A percentile compares a stretch with the other conserved stretches of the same genome.
Evolutionary conservation across 2,113 vertebrate genomes (phyloP).

Genomic region (Falcunculus frontatus): DNA sequence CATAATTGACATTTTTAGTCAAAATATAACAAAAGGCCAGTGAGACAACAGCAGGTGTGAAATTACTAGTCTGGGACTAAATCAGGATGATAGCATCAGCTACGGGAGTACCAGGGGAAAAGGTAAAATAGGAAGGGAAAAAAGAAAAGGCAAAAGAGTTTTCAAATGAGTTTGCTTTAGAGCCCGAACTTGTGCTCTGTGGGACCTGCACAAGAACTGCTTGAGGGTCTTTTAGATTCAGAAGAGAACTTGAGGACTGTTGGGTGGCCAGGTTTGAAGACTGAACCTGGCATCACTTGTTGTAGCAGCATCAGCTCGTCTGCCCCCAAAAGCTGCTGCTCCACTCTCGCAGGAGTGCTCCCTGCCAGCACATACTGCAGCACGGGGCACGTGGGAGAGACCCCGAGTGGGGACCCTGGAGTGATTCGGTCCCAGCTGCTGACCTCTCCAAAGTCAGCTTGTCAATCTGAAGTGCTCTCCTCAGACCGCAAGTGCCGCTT

Average conservation of each 20-base stretch:
- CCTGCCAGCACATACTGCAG: fast-evolving
- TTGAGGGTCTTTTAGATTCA: background rate
- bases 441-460: background rate
- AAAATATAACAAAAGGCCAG: background rate
- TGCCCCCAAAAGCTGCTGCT: background rate
- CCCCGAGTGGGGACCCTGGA: background rate
- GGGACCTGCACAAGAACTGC: background rate
- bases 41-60: background rate
- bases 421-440: background rate
- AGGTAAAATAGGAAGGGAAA: background rate
- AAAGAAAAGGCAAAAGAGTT: background rate
- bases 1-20: background rate
- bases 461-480: background rate
- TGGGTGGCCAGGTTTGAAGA: background rate
- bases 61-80: background rate
- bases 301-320: background rate
- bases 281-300: background rate
- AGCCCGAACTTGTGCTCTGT: background rate
- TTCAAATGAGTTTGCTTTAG: background rate
- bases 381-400: fast-evolving
- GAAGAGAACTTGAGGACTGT: background rate
- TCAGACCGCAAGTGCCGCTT: background rate
- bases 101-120: background rate
- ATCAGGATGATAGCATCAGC: background rate
- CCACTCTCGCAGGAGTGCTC: fast-evolving